Evolutionary conservation across 2,888 invertebrate species (phyloP).

Genomic region (Ctena decussata): DNA sequence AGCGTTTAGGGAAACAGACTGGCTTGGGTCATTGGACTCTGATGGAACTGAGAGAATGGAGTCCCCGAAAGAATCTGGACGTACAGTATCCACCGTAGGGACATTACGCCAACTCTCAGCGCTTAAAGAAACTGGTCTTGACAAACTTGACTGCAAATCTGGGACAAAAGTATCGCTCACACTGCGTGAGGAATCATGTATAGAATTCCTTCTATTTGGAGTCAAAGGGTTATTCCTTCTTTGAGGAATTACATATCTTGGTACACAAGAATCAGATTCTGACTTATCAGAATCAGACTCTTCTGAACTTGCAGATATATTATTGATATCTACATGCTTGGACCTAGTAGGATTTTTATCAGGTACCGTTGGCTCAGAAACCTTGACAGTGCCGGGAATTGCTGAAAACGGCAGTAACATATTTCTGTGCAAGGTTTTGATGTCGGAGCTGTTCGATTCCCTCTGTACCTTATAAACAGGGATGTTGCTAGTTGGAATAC

Average conservation of each 20-base stretch:
- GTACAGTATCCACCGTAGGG: not conserved
- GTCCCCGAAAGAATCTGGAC: not conserved
- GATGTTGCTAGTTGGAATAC: slow-evolving; percentile 10
- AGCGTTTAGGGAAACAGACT: no score
- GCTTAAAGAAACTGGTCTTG: not conserved
- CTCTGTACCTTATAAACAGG: slow-evolving; percentile 16
- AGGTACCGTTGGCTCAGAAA: not conserved
- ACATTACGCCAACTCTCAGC: not conserved
- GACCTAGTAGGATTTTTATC: not conserved
- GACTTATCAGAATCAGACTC: not conserved
- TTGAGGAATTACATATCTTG: not conserved
- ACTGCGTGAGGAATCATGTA: no score
- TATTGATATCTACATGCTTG: not conserved
- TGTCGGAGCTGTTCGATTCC: not conserved
- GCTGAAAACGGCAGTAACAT: not conserved
- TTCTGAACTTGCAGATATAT: not conserved
- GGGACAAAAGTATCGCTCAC: no score
- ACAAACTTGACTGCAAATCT: not conserved
- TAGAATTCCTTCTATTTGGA: no score
- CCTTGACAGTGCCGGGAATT: not conserved
- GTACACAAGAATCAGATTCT: not conserved
- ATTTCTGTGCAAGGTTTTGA: not conserved
- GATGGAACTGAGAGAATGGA: not conserved
- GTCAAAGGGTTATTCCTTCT: not conserved
- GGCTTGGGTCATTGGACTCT: no score